Base-by-base conservation (phyloP, 2,797 vertebrate genomes). In the Hydrocynus forskahlii region DNA sequence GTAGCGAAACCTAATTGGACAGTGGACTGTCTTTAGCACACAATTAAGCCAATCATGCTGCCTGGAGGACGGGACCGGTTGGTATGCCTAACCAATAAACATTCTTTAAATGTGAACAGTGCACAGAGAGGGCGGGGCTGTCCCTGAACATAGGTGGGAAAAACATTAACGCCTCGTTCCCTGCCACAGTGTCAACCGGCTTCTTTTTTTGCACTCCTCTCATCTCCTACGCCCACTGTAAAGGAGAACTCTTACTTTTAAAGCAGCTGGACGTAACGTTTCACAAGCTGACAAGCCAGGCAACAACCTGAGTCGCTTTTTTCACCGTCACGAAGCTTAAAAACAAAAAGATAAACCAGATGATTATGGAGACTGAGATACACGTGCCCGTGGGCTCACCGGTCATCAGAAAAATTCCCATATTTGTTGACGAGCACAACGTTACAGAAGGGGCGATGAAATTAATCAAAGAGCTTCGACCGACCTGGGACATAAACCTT, bases 381-480 rank as follows among this genome's bases (percentile, higher is more conserved):
- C 93, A 94, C 76, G 94, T 95, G 86, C 94, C 94, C 1, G 79
- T 93, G 14, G 94, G 93, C 6, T 94, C 94, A 75, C 94, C 94
- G 83, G 82, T 92, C 0, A 95, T 97, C 48, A 90, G 88, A 38
- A 95, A 92, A 89, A 92, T 96, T 4, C 89, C 90, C 14, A 86
- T 97, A 82, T 94, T 93, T 23, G 96, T 97, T 86, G 95, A 97
- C 38, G 96, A 96, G 43, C 94, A 95, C 81, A 89, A 95, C 76
- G 95, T 97, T 59, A 92, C 90, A 17, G 94, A 95, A 2, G 97
- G 97, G 0, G 96, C 97, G 45, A 92, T 98, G 92, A 90, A 92
- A 89, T 93, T 99, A 70, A 94, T 99, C n/a, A 94, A 93, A 84
- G 94, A 95, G 89, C 95, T 99, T 81, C 94, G 97, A 89, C 97